Evolutionary conservation across 2,888 invertebrate genomes (phyloP).

Genomic region (Carterocephalus palaemon): DNA sequence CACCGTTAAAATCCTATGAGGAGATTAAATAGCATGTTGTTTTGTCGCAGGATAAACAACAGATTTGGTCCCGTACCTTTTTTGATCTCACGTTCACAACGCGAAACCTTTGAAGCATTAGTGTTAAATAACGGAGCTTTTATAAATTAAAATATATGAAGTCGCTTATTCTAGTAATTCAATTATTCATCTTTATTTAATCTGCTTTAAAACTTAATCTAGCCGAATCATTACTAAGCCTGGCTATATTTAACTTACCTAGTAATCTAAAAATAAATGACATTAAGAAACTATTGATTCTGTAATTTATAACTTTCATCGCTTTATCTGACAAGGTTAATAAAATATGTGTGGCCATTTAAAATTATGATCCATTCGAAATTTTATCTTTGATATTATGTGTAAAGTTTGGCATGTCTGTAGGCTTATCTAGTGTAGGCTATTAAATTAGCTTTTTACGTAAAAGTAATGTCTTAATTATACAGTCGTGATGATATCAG

Average conservation of each 20-base stretch:
- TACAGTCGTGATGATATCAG: slow-evolving; percentile 54
- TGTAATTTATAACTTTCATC: no score
- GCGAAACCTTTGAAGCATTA: no score
- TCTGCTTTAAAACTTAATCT: no score
- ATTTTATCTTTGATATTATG: slow-evolving; percentile 8
- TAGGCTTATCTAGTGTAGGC: slow-evolving; percentile 6
- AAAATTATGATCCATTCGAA: background rate
- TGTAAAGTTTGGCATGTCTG: slow-evolving; percentile 5
- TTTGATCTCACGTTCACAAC: slow-evolving; percentile 4
- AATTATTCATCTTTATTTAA: no score
- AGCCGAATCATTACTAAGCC: no score
- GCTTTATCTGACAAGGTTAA: no score
- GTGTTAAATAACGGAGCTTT: background rate
- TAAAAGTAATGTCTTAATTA: slow-evolving; percentile 37
- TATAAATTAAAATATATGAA: slow-evolving; percentile 6
- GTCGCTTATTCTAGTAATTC: slow-evolving; percentile 1
- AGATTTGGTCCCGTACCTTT: slow-evolving; percentile 21
- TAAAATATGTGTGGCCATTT: no score
- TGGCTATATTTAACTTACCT: no score
- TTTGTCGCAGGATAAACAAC: slow-evolving; percentile 23
- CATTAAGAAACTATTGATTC: no score
- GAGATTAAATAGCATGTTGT: slow-evolving; percentile 34
- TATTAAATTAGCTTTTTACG: slow-evolving; percentile 9
- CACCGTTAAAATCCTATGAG: slow-evolving; percentile 31
- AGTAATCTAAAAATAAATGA: no score